Percentiles rank a stretch among this genome's conserved stretches.
These are phyloP conservation scores for Trachelipus rathkii DNA, from an alignment of 1,140 invertebrate species.

Conservation along the genomic window DNA sequence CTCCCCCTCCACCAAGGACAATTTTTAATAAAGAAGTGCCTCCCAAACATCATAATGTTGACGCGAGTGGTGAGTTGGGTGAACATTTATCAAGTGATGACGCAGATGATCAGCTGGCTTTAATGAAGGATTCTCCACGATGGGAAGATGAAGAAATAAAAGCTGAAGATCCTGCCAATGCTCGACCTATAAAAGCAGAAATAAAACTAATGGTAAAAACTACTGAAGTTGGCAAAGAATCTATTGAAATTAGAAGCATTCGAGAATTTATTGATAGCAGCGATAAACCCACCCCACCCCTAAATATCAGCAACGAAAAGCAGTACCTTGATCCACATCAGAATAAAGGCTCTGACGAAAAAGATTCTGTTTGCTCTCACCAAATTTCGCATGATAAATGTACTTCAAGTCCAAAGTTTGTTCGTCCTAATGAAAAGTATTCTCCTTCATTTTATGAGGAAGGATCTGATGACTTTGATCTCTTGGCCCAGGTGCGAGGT, in stretches of 20 bases:
- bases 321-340: not conserved
- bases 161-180: conserved; percentile 38
- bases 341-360: not conserved
- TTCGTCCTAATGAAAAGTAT: conserved; percentile 35
- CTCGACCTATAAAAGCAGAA: conserved; percentile 51
- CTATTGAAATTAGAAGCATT: conserved; percentile 56
- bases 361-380: not conserved
- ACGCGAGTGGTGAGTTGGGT: conserved; percentile 34
- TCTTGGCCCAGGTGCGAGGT: conserved; percentile 46
- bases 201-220: conserved; percentile 57
- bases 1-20: not conserved
- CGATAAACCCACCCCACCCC: not conserved
- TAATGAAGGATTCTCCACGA: conserved; percentile 43
- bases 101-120: conserved; percentile 39
- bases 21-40: not conserved
- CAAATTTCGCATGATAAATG: not conserved
- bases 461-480: conserved; percentile 43
- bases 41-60: not conserved
- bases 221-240: conserved; percentile 54
- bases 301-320: not conserved
- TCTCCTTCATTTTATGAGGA: conserved; percentile 30
- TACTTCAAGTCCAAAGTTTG: conserved; percentile 42
- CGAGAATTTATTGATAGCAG: conserved; percentile 52
- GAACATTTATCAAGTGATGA: conserved; percentile 36
- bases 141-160: conserved; percentile 46